These are phyloP conservation scores for Andrena flavipes DNA, from an alignment of 2,888 invertebrate genomes.

Conservation along the genomic window DNA sequence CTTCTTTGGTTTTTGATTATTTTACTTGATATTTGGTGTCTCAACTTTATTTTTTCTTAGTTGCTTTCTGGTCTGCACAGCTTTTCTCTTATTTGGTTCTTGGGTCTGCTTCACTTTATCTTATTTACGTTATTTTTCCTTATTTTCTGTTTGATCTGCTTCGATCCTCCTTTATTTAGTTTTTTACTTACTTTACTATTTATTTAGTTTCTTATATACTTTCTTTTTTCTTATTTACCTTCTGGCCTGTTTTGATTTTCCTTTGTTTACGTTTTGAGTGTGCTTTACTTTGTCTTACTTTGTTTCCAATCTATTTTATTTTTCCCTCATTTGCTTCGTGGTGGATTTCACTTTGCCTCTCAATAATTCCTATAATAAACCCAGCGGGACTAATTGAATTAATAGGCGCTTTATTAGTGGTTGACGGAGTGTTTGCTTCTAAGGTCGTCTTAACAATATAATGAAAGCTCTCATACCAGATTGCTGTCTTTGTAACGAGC, in stretches of 20 bases:
- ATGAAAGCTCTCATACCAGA: constrained; percentile 23
- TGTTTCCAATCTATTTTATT: background rate
- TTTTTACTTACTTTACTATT: no score
- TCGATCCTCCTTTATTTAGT: background rate
- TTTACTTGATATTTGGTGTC: no score
- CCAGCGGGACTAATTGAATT: background rate
- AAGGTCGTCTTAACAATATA: constrained; percentile 2
- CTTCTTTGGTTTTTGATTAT: background rate
- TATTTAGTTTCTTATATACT: no score
- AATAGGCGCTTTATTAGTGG: background rate
- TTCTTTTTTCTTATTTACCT: background rate
- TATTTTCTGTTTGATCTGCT: background rate
- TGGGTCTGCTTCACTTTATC: background rate
- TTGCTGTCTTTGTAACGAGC: constrained; percentile 22
- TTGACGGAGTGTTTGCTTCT: constrained; percentile 2
- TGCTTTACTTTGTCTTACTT: no score
- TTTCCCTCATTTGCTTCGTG: background rate
- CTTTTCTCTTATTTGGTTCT: background rate
- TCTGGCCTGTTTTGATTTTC: background rate
- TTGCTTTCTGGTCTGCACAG: background rate
- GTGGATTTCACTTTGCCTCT: background rate
- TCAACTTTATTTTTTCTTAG: background rate
- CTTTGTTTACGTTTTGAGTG: background rate
- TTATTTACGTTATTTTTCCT: background rate
- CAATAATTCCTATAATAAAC: no score